These are phyloP conservation scores for Esox niger DNA, from an alignment of 2,113 vertebrate genomes.

Conservation along the genomic window DNA sequence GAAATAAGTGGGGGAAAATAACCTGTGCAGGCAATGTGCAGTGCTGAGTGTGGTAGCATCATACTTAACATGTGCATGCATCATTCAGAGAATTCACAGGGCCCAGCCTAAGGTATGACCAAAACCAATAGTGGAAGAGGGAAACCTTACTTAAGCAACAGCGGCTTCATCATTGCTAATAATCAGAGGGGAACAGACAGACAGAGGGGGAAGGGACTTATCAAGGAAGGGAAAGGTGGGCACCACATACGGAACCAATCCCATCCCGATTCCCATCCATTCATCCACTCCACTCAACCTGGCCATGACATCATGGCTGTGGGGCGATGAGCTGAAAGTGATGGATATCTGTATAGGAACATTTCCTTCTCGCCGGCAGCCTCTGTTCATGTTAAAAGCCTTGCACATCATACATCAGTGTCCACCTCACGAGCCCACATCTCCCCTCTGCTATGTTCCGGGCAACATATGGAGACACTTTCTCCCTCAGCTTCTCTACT, in stretches of 20 bases:
- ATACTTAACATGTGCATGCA: neutral
- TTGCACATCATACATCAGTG: slow-evolving; percentile 70
- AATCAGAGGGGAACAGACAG: neutral
- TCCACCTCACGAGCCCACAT: neutral
- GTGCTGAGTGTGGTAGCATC: neutral
- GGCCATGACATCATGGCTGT: slow-evolving; percentile 65
- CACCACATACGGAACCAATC: slow-evolving; percentile 67
- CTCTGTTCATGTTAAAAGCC: slow-evolving; percentile 70
- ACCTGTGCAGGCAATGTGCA: neutral
- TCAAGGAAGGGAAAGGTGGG: slow-evolving; percentile 30
- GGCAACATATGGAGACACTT: slow-evolving; percentile 57
- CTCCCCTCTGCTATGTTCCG: neutral
- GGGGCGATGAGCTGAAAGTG: slow-evolving; percentile 71
- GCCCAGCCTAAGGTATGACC: neutral
- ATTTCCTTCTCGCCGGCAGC: slow-evolving; percentile 69
- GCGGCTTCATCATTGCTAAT: too few relatives aligned
- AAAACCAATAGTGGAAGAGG: neutral
- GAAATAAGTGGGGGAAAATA: too few relatives aligned
- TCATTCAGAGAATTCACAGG: neutral
- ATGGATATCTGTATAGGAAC: slow-evolving; percentile 77
- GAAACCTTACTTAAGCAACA: neutral
- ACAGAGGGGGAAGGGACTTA: slow-evolving; percentile 3
- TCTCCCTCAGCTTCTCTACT: slow-evolving; percentile 27
- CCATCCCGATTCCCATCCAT: slow-evolving; percentile 1
- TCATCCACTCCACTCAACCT: slow-evolving; percentile 28